Evolutionary conservation across 2,797 vertebrate genomes (phyloP), one percentile per base, ranked within the genome.

Genomic region (Bovichtus variegatus): DNA sequence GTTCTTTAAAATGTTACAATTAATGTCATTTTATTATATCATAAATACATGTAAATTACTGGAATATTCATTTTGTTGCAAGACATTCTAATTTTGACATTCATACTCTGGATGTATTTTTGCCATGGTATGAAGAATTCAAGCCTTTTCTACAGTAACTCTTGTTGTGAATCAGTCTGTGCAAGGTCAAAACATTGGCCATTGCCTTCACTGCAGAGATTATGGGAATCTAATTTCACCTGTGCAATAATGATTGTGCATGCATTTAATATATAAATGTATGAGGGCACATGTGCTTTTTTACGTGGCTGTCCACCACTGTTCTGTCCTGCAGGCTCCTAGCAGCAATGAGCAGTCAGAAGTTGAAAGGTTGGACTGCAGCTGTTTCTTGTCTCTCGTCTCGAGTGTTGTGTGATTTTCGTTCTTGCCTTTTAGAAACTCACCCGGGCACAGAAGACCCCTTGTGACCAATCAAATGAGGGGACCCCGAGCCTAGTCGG

Each of bases 361-460:
- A 62, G 83, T 74, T 85, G 81, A 89, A 90, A 82, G 79, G 84
- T 85, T 87, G 84, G 83, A 41, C 82, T 83, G 91, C 94, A 95
- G 94, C 94, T 95, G 94, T 93, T 87, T 81, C 87, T 83, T 61
- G 78, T 88, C 90, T 92, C 90, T 83, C 79, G 19, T 90, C 89
- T 94, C 80, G 72, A 87, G 86, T 87, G 87, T 80, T 90, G 82
- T 91, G 85, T 87, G 91, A 90, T 82, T 89, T 83, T 74, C 43
- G 47, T 92, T 92, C 83, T 95, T 94, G 89, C 95, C 95, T 96
- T 96, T 95, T 95, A 93, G 84, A 95, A 96, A 91, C 87, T 86
- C 71, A 76, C 21, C 69, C 64, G n/a, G 74, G 50, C 62, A 84
- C 87, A 61, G 71, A 71, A 72, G 78, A 61, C 54, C 61, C 63